Base-by-base conservation (phyloP, 2,888 invertebrate species). In the Lottia scabra region DNA sequence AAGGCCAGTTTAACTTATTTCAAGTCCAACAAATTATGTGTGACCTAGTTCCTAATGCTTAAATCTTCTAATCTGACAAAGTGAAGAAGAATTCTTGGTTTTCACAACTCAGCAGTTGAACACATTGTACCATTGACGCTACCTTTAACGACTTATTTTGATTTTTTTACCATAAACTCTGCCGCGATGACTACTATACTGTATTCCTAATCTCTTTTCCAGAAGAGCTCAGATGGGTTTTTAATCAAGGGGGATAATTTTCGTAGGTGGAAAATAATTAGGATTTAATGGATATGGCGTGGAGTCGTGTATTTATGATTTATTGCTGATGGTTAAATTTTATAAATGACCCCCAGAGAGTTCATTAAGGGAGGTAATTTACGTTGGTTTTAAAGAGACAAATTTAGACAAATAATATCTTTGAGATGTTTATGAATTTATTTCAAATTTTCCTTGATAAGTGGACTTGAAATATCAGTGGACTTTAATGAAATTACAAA, bases 261-360 rank as follows among this genome's bases (percentile, higher is more conserved):
- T 56, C 23, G 56, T 56, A 56, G 56, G 56, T 56, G 56, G 56
- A 56, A 56, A 12, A 56, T 56, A 56, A 56, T 56, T 56, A 23
- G 19, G 19, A 19, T 56, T 56, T 56, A 56, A 56, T 56, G 56
- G 56, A 56, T 56, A 56, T 13, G 19, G 56, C 13, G 15, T 19
- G 19, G 19, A 23, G 19, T 23, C 19, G 1, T 12, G 10, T 23
- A 23, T 23, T 56, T 56, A 56, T 56, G 56, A 56, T 56, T 56
- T 56, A 56, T 56, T 12, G 56, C 56, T 56, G 19, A 56, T 23
- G 19, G 19, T 56, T 56, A 19, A 56, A 23, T 56, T 56, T 56
- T 12, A 56, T 56, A 56, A 56, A 56, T 56, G 56, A 23, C 56
- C 56, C 56, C 56, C 23, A 2, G 1, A 23, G 56, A 56, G 19